A percentile compares a stretch with the other conserved stretches of the same genome.
These are phyloP conservation scores for Nyctalus aviator DNA, from an alignment of 2,797 vertebrate species.

Conservation along the genomic window DNA sequence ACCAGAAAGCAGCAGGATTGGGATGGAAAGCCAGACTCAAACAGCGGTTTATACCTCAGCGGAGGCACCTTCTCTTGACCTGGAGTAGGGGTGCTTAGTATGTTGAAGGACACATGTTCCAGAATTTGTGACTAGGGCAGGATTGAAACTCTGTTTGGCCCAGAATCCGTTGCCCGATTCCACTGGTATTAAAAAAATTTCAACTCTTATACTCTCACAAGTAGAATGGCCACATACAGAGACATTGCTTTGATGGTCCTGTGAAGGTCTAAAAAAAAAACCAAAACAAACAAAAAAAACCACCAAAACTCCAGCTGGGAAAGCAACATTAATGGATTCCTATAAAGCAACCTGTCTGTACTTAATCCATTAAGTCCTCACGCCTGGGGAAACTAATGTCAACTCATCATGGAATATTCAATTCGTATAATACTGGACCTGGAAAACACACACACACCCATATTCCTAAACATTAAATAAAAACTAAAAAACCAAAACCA, in stretches of 20 bases:
- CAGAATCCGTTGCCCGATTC: conserved; percentile 90
- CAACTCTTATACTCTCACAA: conserved; percentile 91
- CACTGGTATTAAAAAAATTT: conserved; percentile 93
- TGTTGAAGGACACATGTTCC: background rate
- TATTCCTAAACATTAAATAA: background rate
- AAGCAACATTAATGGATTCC: conserved; percentile 87
- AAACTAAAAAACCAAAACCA: background rate
- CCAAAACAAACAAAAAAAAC: conserved; percentile 72
- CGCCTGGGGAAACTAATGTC: background rate
- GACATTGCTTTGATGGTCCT: conserved; percentile 87
- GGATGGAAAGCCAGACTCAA: background rate
- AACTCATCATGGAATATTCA: conserved; percentile 57
- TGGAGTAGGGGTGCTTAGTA: too few relatives aligned
- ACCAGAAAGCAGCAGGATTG: background rate
- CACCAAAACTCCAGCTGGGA: conserved; percentile 87
- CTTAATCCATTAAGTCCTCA: conserved; percentile 69
- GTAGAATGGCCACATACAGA: conserved; percentile 92
- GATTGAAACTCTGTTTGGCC: conserved; percentile 91
- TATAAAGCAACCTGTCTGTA: background rate
- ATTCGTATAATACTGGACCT: conserved; percentile 81
- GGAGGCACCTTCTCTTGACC: background rate
- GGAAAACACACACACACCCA: background rate
- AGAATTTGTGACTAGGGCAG: conserved; percentile 8
- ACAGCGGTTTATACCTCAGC: background rate
- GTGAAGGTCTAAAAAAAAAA: conserved; percentile 84